Base-by-base conservation (phyloP, 2,888 invertebrate species). In the Helobdella robusta region DNA sequence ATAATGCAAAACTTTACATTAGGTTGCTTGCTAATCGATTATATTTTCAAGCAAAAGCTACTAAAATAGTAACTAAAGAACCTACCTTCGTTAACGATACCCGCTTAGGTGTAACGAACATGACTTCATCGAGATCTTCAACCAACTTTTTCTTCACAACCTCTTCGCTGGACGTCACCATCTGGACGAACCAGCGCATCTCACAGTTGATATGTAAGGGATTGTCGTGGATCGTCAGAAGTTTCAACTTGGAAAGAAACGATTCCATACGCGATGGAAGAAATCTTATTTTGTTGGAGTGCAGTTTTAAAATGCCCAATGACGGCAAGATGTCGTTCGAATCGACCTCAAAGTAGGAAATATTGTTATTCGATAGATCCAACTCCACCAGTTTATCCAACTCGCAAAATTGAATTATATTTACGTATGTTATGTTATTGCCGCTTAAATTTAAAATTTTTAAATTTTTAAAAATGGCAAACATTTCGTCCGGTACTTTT, bases 161-260 rank as follows among this genome's bases (percentile, higher is more conserved):
- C 20, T 6, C 11, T 11, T 5, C 20, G 1, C n/a, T 60, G 20
- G 54, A 25, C 32, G 67, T 67, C 34, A 70, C 20, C 68, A 68
- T 70, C 48, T 67, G 59, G 20, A 63, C 66, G 20, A 70, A 68
- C 70, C 70, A 70, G 6, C 44, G 56, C 32, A 68, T 32, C 46
- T 70, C 69, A 46, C 70, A 70, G 63, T 70, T 70, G 58, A 69
- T 70, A 23, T 70, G 70, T 2, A 69, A 64, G 6, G 68, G 68
- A 54, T 70, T 70, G n/a, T 62, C 61, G 15, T 66, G 66, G 23
- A 70, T 48, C 11, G 68, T 66, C 28, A 70, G 50, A 25, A 61
- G 64, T 5, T 59, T 20, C 44, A 70, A 50, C 11, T 65, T 46
- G 20, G 65, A 65, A 32, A 70, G 62, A 34, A 68, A 23, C 1